Base-by-base conservation (phyloP, 2,797 vertebrate genomes). In the Rousettus madagascariensis region DNA sequence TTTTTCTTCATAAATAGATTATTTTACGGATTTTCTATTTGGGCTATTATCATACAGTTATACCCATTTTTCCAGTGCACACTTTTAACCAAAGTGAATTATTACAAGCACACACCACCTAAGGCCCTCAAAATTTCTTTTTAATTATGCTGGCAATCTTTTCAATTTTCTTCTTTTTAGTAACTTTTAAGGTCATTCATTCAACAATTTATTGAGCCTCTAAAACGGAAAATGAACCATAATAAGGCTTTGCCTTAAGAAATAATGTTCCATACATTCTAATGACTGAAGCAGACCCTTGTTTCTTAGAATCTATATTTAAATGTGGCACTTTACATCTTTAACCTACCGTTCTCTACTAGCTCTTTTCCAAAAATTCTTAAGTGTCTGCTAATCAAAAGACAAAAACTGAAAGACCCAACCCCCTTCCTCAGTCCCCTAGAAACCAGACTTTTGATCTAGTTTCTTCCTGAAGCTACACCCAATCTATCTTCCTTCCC, bases 31-130 rank as follows among this genome's bases (percentile, higher is more conserved):
- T 86, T 66, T 26, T 19, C 4, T 66, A 36, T 84, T 75, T 79
- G 74, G 30, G 55, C 80, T 72, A 55, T 49, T 78, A 68, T 72
- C 8, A 78, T 61, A 57, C 1, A 75, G 3, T 74, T 26, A 51
- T 43, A 24, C 20, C 22, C 7, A 10, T 49, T 59, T 87, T 43
- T 51, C 33, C 41, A 53, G 10, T 33, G 30, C n/a, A 51, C 4
- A 71, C 8, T 68, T 74, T 93, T 71, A 84, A 77, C 68, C 36
- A 92, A 91, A 78, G 53, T 90, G 71, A 87, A 80, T 90, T 78
- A 82, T 77, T n/a, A 72, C 2, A 92, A 85, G 30, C n/a, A 77
- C 33, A 36, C 2, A 83, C 85, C 12, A 85, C 28, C n/a, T 95
- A 53, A 71, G 8, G 26, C 22, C 43, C n/a, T 75, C 66, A 71